A percentile compares a stretch with the other conserved stretches of the same genome.
These are phyloP conservation scores for Sylvicola cinctus DNA, from an alignment of 2,888 invertebrate genomes.

Conservation along the genomic window DNA sequence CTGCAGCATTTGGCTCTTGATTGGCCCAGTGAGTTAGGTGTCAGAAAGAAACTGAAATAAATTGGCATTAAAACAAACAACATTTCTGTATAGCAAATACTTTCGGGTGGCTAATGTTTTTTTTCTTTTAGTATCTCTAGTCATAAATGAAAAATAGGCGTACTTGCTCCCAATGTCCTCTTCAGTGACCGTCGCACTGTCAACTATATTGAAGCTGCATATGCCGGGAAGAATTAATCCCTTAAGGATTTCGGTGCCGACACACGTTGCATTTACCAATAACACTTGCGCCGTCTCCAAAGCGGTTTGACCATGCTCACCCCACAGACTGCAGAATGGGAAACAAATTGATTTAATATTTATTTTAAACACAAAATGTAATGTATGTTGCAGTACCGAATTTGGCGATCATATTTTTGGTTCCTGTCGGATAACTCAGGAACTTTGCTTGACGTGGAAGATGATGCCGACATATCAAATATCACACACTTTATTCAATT, in stretches of 20 bases:
- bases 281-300: slow-evolving; percentile 83
- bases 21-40: slow-evolving; percentile 56
- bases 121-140: too few species aligned
- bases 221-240: slow-evolving; percentile 88
- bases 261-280: slow-evolving; percentile 77
- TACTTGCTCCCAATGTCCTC: slow-evolving; percentile 89
- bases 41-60: slow-evolving; percentile 64
- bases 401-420: slow-evolving; percentile 56
- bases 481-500: background rate
- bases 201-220: slow-evolving; percentile 80
- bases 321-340: slow-evolving; percentile 59
- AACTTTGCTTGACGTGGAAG: slow-evolving; percentile 28
- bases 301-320: slow-evolving; percentile 86
- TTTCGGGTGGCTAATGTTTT: background rate
- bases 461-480: slow-evolving; percentile 1
- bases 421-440: slow-evolving; percentile 47
- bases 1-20: slow-evolving; percentile 70
- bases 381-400: slow-evolving; percentile 26
- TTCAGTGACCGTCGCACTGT: slow-evolving; percentile 60
- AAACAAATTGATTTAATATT: background rate
- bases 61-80: background rate
- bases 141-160: background rate
- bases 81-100: background rate
- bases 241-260: slow-evolving; percentile 90
- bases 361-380: slow-evolving; percentile 1